phyloP scores from a whole-genome alignment of 1,140 invertebrate genomes.

The Trichonephila clavata region DNA sequence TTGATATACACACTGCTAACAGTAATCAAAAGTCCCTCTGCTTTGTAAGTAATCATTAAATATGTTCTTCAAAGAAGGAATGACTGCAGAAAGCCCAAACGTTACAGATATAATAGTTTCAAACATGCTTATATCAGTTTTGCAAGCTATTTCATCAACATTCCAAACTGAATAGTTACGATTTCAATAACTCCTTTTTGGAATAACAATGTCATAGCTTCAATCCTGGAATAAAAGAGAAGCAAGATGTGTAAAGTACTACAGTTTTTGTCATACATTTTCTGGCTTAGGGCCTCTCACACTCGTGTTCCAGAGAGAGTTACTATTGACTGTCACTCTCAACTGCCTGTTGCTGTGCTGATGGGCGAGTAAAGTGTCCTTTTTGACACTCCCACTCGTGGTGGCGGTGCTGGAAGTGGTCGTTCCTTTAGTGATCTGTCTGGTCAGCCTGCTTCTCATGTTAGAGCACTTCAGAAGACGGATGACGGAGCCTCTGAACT shows the following conservation, averaged over 20 bases:
- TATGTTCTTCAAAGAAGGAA: too few species aligned
- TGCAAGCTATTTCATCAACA: not conserved
- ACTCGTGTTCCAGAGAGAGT: not conserved
- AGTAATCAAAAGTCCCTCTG: too few species aligned
- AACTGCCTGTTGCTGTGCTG: slow-evolving; percentile 38
- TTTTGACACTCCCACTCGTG: slow-evolving; percentile 59
- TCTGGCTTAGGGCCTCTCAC: slow-evolving; percentile 16
- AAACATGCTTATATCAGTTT: too few species aligned
- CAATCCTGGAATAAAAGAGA: too few species aligned
- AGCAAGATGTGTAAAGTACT: not conserved
- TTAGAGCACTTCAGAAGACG: slow-evolving; percentile 73
- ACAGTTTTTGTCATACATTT: slow-evolving; percentile 27
- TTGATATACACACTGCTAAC: too few species aligned
- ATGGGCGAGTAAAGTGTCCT: not conserved
- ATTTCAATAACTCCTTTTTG: not conserved
- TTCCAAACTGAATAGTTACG: not conserved
- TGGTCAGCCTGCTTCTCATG: not conserved
- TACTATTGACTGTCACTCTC: slow-evolving; percentile 45
- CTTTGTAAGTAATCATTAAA: too few species aligned
- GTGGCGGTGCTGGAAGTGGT: slow-evolving; percentile 69
- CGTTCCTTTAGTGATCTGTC: slow-evolving; percentile 57
- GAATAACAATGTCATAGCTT: not conserved
- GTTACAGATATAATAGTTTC: too few species aligned
- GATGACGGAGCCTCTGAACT: slow-evolving; percentile 90
- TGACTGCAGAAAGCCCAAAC: too few species aligned